These are phyloP conservation scores for Lasiurus cinereus DNA, from an alignment of 2,113 vertebrate genomes.

Conservation along the genomic window DNA sequence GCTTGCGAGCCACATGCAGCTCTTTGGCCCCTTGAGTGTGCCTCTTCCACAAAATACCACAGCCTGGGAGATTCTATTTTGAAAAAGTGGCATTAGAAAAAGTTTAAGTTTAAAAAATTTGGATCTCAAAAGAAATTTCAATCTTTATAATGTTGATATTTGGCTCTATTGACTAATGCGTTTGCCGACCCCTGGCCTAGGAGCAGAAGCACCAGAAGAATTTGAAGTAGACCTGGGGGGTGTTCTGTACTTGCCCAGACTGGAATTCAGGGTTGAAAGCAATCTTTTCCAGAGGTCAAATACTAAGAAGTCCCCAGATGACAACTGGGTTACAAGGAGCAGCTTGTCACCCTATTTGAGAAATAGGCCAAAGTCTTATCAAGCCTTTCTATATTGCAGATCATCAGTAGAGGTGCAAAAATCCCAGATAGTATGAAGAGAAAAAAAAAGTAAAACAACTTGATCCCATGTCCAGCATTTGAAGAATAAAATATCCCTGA, in stretches of 20 bases:
- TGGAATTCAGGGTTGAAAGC: not conserved
- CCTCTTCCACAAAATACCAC: too few relatives aligned
- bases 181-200: not conserved
- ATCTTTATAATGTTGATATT: too few relatives aligned
- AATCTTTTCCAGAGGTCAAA: slow-evolving; percentile 23
- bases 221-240: not conserved
- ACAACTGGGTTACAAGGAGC: not conserved
- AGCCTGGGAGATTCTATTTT: too few relatives aligned
- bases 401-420: not conserved
- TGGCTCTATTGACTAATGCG: too few relatives aligned
- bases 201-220: not conserved
- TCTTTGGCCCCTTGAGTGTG: too few relatives aligned
- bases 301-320: not conserved
- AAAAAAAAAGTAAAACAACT: not conserved
- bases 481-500: not conserved
- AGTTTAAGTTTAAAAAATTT: too few relatives aligned
- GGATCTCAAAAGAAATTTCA: too few relatives aligned
- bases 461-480: not conserved
- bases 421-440: not conserved
- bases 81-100: too few relatives aligned
- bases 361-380: not conserved
- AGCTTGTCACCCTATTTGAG: not conserved
- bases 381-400: not conserved
- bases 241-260: not conserved
- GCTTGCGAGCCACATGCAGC: too few relatives aligned